These are phyloP conservation scores for Rhabdomys dilectus DNA, from an alignment of 2,113 vertebrate genomes.

Conservation along the genomic window DNA sequence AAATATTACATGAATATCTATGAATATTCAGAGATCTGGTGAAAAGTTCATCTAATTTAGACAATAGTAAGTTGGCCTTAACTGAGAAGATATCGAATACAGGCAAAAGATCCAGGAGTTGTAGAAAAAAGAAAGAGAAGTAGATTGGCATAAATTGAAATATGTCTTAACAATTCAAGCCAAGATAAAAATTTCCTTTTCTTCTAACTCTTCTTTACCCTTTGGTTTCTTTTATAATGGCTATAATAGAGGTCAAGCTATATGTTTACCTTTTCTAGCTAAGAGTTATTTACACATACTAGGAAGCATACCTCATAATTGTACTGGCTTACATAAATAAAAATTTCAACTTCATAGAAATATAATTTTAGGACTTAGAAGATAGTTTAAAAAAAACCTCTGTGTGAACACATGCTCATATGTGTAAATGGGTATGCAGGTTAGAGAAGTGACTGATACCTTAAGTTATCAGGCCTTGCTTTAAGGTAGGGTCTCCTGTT, in stretches of 20 bases:
- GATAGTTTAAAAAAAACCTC: background rate
- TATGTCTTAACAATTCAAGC: slow-evolving; percentile 10
- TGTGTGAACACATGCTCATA: background rate
- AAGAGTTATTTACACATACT: background rate
- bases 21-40: background rate
- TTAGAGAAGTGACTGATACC: background rate
- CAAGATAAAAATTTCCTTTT: slow-evolving; percentile 29
- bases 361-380: slow-evolving; percentile 12
- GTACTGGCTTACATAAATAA: background rate
- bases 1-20: background rate
- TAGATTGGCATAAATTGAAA: background rate
- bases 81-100: background rate
- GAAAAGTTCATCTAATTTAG: background rate
- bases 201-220: slow-evolving; percentile 17
- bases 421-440: background rate
- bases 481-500: background rate
- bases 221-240: background rate
- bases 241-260: background rate
- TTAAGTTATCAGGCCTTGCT: background rate
- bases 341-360: slow-evolving; percentile 35
- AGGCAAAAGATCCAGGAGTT: slow-evolving; percentile 11
- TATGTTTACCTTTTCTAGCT: background rate
- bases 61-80: slow-evolving; percentile 14
- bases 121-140: background rate
- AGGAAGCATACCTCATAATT: slow-evolving; percentile 27